Evolutionary conservation across 2,888 invertebrate species (phyloP), one percentile per base, ranked within the genome.

Genomic region (Rotaria socialis): DNA sequence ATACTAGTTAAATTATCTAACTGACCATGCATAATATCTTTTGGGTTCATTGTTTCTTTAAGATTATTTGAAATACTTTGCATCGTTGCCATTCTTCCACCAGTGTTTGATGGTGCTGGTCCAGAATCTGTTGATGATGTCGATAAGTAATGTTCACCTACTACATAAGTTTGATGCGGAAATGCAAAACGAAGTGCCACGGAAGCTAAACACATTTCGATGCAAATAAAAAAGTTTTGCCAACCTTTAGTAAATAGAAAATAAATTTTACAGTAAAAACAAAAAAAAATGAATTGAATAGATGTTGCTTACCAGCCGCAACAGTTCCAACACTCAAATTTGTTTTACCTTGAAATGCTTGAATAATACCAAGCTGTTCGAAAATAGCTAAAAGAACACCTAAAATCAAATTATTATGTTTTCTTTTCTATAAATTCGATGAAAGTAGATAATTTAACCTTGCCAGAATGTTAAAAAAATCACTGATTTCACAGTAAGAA

Each of bases 381-480:
- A 99, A 93, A 89, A 99, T 95, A 89, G 99, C 98, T 90, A 99
- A 93, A 85, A 96, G 94, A 87, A 99, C 97, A 89, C 99, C 97
- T 96, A 22, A 67, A 35, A 67, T 27, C 19, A 67, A 67, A 67
- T 67, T 67, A 24, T 55, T 55, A 22, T 55, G 24, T 6, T 58
- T 2, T 86, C 47, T 43, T 58, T 11, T 27, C n/a, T 35, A 35
- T 35, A 35, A 24, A 11, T 41, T 27, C 50, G 1, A 27, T 6
- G 5, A 55, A 43, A 55, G 43, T 7, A 35, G 8, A 22, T 24
- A 43, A 47, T 47, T 89, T 87, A 92, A 96, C 97, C 98, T 94
- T 99, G 99, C 99, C 99, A 99, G 92, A 99, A 99, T 85, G 98
- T 98, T 89, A 99, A 93, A 93, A 99, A 99, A 92, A 99, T 98